A percentile compares a stretch with the other conserved stretches of the same genome.
Conservation (phyloP, 2,888 invertebrate species). For the Suillia variegata region DNA sequence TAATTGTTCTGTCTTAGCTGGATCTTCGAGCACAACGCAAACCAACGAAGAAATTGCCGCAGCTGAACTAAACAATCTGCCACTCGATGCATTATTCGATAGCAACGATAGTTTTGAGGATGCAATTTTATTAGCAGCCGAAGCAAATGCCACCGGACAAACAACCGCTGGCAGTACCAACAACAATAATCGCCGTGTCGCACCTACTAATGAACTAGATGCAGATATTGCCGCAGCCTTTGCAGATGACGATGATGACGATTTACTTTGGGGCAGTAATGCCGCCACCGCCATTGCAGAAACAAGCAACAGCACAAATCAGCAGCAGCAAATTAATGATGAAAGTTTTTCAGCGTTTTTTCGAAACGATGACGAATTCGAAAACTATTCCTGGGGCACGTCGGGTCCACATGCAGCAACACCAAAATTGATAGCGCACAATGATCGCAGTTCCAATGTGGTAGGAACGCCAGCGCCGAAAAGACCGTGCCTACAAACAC, state of each 20-base stretch:
- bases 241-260: constrained; percentile 43
- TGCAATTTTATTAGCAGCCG: constrained; percentile 36
- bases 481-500: constrained; percentile 5
- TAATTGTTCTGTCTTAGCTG: too few relatives aligned
- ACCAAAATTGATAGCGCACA: too few relatives aligned
- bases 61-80: constrained; percentile 17
- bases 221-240: constrained; percentile 48
- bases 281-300: constrained; percentile 11
- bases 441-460: constrained; percentile 3
- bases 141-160: not conserved
- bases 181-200: constrained; percentile 18
- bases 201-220: too few relatives aligned
- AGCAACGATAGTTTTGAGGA: constrained; percentile 54
- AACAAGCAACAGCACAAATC: constrained; percentile 4
- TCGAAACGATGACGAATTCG: constrained; percentile 12
- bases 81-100: constrained; percentile 45
- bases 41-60: not conserved
- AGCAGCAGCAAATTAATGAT: not conserved
- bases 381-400: constrained; percentile 30
- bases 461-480: constrained; percentile 10
- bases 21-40: not conserved
- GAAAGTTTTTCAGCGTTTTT: constrained; percentile 16
- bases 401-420: too few relatives aligned
- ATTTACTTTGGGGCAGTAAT: constrained; percentile 41
- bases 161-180: not conserved